phyloP scores from a whole-genome alignment of 2,797 vertebrate species.

The Spondyliosoma cantharus region DNA sequence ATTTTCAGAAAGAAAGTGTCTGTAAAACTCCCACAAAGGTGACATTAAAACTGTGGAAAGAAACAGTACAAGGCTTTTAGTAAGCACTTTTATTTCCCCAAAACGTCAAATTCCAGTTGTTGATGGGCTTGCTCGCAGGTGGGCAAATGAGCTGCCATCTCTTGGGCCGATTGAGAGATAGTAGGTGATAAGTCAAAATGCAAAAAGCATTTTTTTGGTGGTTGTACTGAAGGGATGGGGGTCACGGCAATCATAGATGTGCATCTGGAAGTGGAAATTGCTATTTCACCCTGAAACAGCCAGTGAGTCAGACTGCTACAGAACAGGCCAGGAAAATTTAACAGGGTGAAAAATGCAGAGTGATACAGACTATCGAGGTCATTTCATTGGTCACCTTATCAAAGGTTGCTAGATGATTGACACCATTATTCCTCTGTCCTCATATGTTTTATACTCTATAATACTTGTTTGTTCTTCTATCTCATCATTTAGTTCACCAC shows the following conservation, averaged over 20 bases:
- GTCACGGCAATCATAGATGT: conserved; percentile 58
- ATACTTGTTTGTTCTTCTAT: neutral
- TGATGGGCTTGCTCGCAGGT: conserved; percentile 8
- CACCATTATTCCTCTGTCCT: neutral
- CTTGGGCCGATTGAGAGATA: conserved; percentile 28
- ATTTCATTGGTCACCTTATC: neutral
- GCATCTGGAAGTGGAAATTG: conserved; percentile 65
- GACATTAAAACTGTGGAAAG: conserved; percentile 15
- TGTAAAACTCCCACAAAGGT: conserved; percentile 5
- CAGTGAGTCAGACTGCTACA: conserved; percentile 27
- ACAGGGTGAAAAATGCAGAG: conserved; percentile 19
- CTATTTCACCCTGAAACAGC: conserved; percentile 58
- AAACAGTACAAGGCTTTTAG: neutral
- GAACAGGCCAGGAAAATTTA: conserved; percentile 33
- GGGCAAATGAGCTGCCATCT: conserved; percentile 43
- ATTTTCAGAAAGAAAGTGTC: neutral
- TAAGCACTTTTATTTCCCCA: neutral
- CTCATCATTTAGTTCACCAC: neutral
- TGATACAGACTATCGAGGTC: conserved; percentile 8
- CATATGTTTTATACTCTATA: neutral
- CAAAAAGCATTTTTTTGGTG: conserved; percentile 39
- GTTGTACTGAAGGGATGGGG: conserved; percentile 25
- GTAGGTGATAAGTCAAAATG: conserved; percentile 54
- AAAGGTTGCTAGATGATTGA: neutral
- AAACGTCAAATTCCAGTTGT: conserved; percentile 10